A percentile compares a stretch with the other conserved stretches of the same genome.
phyloP scores from a whole-genome alignment of 2,888 invertebrate species.

The Esperia sulphurella region DNA sequence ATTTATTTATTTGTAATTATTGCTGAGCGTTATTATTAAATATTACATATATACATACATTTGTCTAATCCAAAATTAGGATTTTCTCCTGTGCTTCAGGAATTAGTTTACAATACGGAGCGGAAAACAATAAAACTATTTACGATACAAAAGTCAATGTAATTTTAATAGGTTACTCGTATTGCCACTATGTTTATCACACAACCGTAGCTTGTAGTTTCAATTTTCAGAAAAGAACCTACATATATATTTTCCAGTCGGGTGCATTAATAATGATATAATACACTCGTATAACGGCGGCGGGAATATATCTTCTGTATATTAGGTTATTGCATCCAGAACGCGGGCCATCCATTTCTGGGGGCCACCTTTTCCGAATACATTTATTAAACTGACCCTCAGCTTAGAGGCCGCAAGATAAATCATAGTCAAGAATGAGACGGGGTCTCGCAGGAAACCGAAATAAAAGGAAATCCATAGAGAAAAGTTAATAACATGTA shows the following conservation, averaged over 20 bases:
- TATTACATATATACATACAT: too few relatives aligned
- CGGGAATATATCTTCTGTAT: conserved; percentile 44
- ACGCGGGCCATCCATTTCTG: conserved; percentile 61
- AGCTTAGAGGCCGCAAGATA: conserved; percentile 68
- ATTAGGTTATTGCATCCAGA: conserved; percentile 65
- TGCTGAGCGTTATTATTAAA: too few relatives aligned
- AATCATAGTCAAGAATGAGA: conserved; percentile 73
- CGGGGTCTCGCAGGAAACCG: conserved; percentile 58
- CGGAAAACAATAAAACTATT: too few relatives aligned
- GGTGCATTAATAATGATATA: conserved; percentile 4
- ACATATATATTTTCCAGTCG: neutral
- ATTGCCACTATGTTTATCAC: too few relatives aligned
- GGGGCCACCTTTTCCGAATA: conserved; percentile 68
- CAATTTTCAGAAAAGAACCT: neutral
- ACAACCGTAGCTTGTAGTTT: neutral
- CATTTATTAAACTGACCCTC: conserved; percentile 78
- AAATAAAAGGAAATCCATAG: conserved; percentile 54
- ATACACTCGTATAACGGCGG: conserved; percentile 4
- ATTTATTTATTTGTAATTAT: too few relatives aligned
- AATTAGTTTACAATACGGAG: too few relatives aligned
- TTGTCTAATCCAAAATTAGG: too few relatives aligned
- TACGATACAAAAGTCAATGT: too few relatives aligned
- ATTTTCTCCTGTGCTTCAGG: too few relatives aligned
- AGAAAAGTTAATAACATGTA: conserved; percentile 15
- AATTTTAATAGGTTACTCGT: too few relatives aligned